Conservation (phyloP, 2,888 invertebrate species). For the Minunthozetes semirufus region DNA sequence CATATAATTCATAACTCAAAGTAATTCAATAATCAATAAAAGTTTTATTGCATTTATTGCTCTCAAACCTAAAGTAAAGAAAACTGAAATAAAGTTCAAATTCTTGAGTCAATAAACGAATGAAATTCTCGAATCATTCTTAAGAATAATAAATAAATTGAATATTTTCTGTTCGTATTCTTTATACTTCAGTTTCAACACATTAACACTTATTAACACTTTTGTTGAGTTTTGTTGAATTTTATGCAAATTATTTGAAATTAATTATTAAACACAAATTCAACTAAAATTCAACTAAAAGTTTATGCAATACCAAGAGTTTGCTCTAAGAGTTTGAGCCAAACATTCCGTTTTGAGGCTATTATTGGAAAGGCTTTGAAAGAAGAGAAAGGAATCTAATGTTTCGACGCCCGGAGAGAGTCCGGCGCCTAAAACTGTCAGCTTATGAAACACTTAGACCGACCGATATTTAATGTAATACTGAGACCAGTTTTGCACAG, state of each 20-base stretch:
- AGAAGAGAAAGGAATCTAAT: slow-evolving; percentile 19
- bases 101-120: neutral
- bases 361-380: neutral
- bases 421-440: slow-evolving; percentile 28
- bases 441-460: neutral
- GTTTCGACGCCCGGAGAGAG: slow-evolving; percentile 13
- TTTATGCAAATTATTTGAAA: no score
- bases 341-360: no score
- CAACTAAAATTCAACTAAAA: no score
- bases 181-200: no score
- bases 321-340: neutral
- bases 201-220: no score
- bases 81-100: neutral
- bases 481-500: neutral
- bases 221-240: no score
- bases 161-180: no score
- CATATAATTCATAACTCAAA: neutral
- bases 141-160: no score
- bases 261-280: no score
- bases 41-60: neutral
- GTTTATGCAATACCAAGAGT: no score
- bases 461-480: neutral
- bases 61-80: neutral
- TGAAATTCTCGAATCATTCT: no score
- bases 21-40: slow-evolving; percentile 21